A percentile compares a stretch with the other conserved stretches of the same genome.
These are phyloP conservation scores for Leptatherina wallacei DNA, from an alignment of 2,797 vertebrate genomes.

Conservation along the genomic window DNA sequence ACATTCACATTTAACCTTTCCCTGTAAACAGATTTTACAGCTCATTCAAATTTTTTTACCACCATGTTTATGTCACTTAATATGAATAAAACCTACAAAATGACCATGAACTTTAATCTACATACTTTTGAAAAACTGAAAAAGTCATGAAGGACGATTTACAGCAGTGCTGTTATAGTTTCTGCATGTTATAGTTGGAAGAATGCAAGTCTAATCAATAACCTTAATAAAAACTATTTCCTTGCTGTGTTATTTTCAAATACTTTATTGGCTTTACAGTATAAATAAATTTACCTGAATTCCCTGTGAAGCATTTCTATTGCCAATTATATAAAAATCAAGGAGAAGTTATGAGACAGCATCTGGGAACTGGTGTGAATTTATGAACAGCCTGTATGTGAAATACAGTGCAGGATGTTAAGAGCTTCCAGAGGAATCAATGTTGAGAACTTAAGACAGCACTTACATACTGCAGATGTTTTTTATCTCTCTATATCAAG, in stretches of 20 bases:
- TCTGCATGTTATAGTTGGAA: neutral
- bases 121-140: conserved; percentile 15
- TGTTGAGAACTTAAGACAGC: neutral
- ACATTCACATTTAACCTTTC: too few relatives aligned
- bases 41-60: neutral
- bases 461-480: neutral
- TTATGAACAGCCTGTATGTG: neutral
- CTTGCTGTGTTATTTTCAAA: neutral
- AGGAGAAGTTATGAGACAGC: neutral
- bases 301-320: neutral
- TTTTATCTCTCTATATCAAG: neutral
- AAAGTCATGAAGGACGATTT: neutral
- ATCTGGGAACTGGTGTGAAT: neutral
- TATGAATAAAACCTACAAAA: conserved; percentile 12
- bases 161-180: neutral
- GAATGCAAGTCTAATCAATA: neutral
- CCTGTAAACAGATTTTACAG: neutral
- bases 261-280: neutral
- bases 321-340: neutral
- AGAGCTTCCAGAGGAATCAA: conserved; percentile 26
- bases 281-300: neutral
- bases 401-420: neutral
- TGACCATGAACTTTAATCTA: conserved; percentile 17
- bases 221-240: conserved; percentile 6
- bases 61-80: neutral